phyloP scores from a whole-genome alignment of 2,113 vertebrate species.

The Heloderma charlesbogerti region DNA sequence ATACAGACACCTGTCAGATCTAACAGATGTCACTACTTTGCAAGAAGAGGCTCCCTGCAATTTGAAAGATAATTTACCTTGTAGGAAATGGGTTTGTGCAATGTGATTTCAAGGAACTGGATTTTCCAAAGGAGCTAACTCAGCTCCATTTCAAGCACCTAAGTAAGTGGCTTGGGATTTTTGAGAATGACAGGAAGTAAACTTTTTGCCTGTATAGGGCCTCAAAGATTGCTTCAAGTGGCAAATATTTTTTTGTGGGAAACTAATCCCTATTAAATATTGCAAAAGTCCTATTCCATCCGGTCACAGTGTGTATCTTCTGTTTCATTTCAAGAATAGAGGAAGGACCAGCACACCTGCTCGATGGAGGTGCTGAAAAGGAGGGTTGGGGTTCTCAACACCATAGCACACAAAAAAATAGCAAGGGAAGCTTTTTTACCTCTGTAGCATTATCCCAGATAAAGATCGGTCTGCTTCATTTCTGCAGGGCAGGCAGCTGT shows the following conservation, averaged over 20 bases:
- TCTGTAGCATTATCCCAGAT: neutral
- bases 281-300: neutral
- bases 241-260: neutral
- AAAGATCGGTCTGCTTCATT: neutral
- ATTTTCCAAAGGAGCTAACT: neutral
- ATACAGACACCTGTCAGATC: neutral
- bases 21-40: neutral
- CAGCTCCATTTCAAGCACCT: neutral
- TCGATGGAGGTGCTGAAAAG: neutral
- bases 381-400: neutral
- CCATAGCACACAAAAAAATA: neutral
- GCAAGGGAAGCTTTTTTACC: neutral
- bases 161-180: neutral
- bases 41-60: neutral
- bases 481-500: neutral
- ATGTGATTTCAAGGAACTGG: neutral
- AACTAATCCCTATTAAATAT: neutral
- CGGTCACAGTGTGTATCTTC: neutral
- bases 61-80: neutral
- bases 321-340: neutral
- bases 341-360: neutral
- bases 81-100: rapidly evolving
- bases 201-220: neutral
- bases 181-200: neutral
- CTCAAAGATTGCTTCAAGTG: neutral